Conservation (phyloP, 2,113 vertebrate species). For the Pristiophorus japonicus region DNA sequence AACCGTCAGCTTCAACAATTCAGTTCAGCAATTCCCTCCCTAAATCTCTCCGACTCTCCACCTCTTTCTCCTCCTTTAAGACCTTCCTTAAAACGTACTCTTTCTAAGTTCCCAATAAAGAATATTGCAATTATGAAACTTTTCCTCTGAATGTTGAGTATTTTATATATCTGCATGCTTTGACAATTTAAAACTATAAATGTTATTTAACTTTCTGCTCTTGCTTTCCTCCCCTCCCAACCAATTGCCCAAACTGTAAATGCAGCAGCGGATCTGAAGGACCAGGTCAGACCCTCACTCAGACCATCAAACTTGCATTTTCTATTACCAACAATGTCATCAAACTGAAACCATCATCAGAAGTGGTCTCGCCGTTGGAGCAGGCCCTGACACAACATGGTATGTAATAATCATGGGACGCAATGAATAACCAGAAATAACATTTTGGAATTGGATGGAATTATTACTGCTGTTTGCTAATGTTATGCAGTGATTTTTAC, state of each 20-base stretch:
- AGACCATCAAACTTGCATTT: conserved; percentile 91
- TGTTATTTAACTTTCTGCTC: background rate
- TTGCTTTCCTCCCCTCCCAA: background rate
- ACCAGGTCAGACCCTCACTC: conserved; percentile 87
- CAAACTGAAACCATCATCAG: conserved; percentile 80
- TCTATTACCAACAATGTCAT: conserved; percentile 94
- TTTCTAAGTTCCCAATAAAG: background rate
- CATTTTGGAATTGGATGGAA: background rate
- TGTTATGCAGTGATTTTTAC: background rate
- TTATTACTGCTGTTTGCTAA: background rate
- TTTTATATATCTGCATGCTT: background rate
- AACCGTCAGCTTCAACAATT: too few relatives aligned
- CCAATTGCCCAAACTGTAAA: background rate
- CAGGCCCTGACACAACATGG: conserved; percentile 92
- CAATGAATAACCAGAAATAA: background rate
- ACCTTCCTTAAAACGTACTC: background rate
- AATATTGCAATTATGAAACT: background rate
- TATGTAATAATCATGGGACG: conserved; percentile 45
- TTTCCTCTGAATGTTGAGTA: too few relatives aligned
- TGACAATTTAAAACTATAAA: background rate
- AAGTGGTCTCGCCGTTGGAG: conserved; percentile 78
- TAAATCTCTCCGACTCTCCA: background rate
- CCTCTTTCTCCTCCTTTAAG: background rate
- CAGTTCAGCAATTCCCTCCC: too few relatives aligned
- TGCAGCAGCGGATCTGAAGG: conserved; percentile 78